These are phyloP conservation scores for Cyrtonyx montezumae DNA, from an alignment of 2,113 vertebrate species.

Conservation along the genomic window DNA sequence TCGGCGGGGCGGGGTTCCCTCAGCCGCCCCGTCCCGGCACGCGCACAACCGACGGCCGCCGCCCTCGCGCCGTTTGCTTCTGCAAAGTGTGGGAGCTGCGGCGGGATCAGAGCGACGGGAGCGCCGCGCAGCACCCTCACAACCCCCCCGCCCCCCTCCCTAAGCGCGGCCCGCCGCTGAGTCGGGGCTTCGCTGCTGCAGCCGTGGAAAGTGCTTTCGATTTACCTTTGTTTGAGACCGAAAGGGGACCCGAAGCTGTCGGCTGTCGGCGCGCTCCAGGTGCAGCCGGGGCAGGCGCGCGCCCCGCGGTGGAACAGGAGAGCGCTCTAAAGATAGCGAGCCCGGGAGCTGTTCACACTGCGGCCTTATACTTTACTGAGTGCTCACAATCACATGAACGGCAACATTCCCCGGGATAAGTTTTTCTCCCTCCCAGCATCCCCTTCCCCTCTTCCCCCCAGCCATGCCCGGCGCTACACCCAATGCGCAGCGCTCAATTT, in stretches of 20 bases:
- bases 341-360: constrained; percentile 49
- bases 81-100: too few relatives aligned
- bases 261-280: constrained; percentile 43
- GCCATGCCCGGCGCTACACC: too few relatives aligned
- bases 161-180: neutral
- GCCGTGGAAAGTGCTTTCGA: constrained; percentile 60
- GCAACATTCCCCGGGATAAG: constrained; percentile 3
- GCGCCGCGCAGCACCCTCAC: neutral
- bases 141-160: too few relatives aligned
- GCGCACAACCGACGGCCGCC: neutral
- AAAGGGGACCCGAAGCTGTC: constrained; percentile 32
- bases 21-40: neutral
- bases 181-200: constrained; percentile 40
- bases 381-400: neutral
- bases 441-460: too few relatives aligned
- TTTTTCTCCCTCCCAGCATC: neutral
- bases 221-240: constrained; percentile 57
- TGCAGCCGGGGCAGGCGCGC: constrained; percentile 33
- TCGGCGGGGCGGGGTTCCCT: neutral
- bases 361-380: constrained; percentile 6
- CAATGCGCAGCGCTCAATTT: too few relatives aligned
- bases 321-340: constrained; percentile 7
- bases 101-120: neutral
- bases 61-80: too few relatives aligned
- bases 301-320: constrained; percentile 19